Conservation (phyloP, 2,113 vertebrate species). For the Nibea albiflora region DNA sequence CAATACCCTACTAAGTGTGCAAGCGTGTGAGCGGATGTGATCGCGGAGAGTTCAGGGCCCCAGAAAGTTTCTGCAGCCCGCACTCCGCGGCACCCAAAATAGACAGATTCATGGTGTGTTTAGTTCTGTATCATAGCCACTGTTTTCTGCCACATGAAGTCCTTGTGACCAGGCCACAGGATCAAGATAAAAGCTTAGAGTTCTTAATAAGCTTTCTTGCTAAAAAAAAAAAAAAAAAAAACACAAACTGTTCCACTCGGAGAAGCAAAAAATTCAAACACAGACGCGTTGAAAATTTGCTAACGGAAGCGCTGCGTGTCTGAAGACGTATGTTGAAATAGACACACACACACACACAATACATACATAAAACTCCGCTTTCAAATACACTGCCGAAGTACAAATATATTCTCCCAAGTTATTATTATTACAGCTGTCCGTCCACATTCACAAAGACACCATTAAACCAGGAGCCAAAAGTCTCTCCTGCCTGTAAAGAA, state of each 20-base stretch:
- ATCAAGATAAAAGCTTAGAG: slow-evolving; percentile 41
- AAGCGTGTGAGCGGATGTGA: slow-evolving; percentile 28
- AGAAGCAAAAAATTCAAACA: slow-evolving; percentile 6
- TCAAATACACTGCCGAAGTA: not conserved
- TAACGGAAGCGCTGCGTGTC: not conserved
- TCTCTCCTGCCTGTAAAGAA: slow-evolving; percentile 33
- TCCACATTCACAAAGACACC: slow-evolving; percentile 46
- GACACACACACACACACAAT: not conserved
- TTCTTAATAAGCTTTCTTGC: slow-evolving; percentile 9
- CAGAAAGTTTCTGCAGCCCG: slow-evolving; percentile 35
- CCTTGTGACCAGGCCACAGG: slow-evolving; percentile 74
- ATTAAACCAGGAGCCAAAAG: slow-evolving; percentile 43
- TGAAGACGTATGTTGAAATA: not conserved
- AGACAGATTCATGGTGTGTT: slow-evolving; percentile 53
- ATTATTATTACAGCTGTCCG: not conserved
- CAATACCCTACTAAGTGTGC: slow-evolving; percentile 1
- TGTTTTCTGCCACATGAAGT: slow-evolving; percentile 61
- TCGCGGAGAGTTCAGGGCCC: not conserved
- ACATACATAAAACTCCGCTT: no score
- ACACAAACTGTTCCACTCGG: slow-evolving; percentile 24
- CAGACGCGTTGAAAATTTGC: not conserved
- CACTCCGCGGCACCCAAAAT: slow-evolving; percentile 47
- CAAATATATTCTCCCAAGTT: slow-evolving; percentile 8
- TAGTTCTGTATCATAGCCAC: slow-evolving; percentile 54
- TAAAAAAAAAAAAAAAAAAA: slow-evolving; percentile 17